phyloP scores from a whole-genome alignment of 2,113 vertebrate genomes.

The Scopus umbretta region DNA sequence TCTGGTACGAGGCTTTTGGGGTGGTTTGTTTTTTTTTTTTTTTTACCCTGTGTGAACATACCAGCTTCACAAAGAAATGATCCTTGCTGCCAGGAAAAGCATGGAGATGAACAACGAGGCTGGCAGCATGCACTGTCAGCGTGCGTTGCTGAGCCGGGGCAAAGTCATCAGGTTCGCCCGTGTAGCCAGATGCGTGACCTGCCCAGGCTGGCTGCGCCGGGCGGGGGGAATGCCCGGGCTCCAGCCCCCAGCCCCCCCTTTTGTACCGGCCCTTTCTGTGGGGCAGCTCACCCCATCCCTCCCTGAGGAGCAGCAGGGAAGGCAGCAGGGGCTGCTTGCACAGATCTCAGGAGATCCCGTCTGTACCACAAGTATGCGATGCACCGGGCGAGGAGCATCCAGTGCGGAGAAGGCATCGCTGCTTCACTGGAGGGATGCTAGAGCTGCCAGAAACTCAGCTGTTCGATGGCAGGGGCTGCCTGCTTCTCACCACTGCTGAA shows the following conservation, averaged over 20 bases:
- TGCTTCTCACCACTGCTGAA: background rate
- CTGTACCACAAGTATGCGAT: too few species aligned
- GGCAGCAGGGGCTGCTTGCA: background rate
- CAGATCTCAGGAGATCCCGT: background rate
- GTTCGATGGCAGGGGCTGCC: too few species aligned
- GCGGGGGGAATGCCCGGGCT: too few species aligned
- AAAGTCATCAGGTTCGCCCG: background rate
- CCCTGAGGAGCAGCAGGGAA: background rate
- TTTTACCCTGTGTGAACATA: too few species aligned
- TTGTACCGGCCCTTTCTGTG: background rate
- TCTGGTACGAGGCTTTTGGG: background rate
- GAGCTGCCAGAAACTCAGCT: rapidly evolving
- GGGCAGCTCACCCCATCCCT: background rate
- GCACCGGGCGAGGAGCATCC: rapidly evolving
- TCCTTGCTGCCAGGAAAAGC: background rate
- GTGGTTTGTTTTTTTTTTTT: too few species aligned
- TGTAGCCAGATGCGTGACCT: background rate
- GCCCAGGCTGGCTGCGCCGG: too few species aligned
- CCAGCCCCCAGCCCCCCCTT: background rate
- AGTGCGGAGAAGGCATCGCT: rapidly evolving
- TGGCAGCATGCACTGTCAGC: background rate
- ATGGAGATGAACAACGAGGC: rapidly evolving
- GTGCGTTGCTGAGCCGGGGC: background rate
- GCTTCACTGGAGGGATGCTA: background rate
- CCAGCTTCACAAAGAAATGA: background rate